Conservation (phyloP, 2,888 invertebrate genomes). For the Mythimna lalbum region DNA sequence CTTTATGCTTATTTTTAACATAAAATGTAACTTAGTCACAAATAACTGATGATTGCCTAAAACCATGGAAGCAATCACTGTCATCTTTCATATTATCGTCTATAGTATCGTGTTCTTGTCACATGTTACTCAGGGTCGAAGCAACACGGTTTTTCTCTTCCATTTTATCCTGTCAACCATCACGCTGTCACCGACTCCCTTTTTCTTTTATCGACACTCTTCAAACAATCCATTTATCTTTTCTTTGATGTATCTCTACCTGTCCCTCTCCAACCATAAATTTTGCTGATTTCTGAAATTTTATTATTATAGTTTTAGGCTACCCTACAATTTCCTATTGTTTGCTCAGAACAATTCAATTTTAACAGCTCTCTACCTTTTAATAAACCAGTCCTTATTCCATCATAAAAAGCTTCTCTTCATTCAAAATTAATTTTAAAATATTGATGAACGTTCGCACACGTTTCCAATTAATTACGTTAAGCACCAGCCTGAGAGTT, state of each 20-base stretch:
- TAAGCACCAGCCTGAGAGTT: constrained; percentile 37
- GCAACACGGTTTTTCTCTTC: too few species aligned
- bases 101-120: too few species aligned
- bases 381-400: constrained; percentile 22
- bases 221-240: too few species aligned
- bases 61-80: neutral
- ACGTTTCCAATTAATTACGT: constrained; percentile 52
- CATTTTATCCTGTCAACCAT: too few species aligned
- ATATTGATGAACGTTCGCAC: constrained; percentile 44
- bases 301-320: neutral
- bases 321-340: neutral
- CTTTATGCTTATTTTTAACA: neutral
- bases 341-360: constrained; percentile 1
- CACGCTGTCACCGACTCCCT: too few species aligned
- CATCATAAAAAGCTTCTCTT: constrained; percentile 19
- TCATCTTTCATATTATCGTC: neutral
- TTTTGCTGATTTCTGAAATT: neutral
- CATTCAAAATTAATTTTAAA: constrained; percentile 49
- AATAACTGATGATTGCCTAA: neutral
- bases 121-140: too few species aligned
- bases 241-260: too few species aligned
- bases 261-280: too few species aligned
- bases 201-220: too few species aligned
- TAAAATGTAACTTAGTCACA: neutral
- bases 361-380: neutral